Evolutionary conservation across 2,888 invertebrate genomes (phyloP), one percentile per base, ranked within the genome.

Genomic region (Drosophila paracracens): DNA sequence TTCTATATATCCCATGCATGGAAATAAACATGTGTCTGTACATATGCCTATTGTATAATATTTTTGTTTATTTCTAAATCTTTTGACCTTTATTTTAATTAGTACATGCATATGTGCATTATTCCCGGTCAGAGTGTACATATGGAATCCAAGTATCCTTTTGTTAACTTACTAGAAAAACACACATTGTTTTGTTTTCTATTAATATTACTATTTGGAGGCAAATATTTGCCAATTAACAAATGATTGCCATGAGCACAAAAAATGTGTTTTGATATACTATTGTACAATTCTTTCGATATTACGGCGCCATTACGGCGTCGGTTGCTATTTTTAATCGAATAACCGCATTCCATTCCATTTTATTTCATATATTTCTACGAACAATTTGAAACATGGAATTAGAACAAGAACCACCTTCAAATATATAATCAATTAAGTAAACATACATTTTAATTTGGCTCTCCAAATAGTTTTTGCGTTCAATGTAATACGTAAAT

Each of bases 271-370:
- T 40, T 21, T n/a, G 10, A 40, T 57, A 38, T 31, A 29, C 21
- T 27, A 29, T 57, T 29, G n/a, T 31, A 40, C 40, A 40, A 56
- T 16, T 29, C 10, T 38, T 21, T 25, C 25, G 25, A 25, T 25
- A 25, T 25, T 31, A 10, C 33, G 33, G 31, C 56, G 21, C 56
- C 56, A 40, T 40, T 40, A 16, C 21, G 56, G 56, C 56, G 56
- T 57, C 56, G 56, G 31, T 57, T 21, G 2, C 4, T 21, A 8
- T 18, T 21, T 29, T 21, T 29, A 21, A 57, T 57, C 56, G 40
- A 57, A 38, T 6, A n/a, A n/a, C 2, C 4, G 29, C 1, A 3
- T 29, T n/a, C 38, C 29, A 38, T 29, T 46, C 16, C 21, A 46
- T 7, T 21, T 3, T 6, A 25, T 25, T 25, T 16, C 25, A 46